These are phyloP conservation scores for Pseudomyrmex gracilis DNA, from an alignment of 1,140 invertebrate genomes.

Conservation along the genomic window DNA sequence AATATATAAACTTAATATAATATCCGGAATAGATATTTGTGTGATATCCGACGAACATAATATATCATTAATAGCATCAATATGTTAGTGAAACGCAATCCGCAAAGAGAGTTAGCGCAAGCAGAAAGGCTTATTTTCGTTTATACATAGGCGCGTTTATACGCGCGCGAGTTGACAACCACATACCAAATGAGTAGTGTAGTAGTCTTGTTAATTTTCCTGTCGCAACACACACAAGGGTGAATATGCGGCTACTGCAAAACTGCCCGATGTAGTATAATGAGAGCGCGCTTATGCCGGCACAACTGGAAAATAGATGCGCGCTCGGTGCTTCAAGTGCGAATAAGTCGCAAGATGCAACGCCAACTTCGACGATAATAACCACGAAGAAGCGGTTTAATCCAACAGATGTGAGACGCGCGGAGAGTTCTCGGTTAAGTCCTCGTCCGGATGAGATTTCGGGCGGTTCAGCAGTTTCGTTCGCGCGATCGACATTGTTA, in stretches of 20 bases:
- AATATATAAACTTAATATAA: too few species aligned
- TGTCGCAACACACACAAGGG: not conserved
- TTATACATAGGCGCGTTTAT: not conserved
- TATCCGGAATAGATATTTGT: too few species aligned
- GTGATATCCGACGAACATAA: too few species aligned
- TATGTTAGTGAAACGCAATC: not conserved
- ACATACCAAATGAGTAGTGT: not conserved
- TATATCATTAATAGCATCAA: conserved; percentile 2
- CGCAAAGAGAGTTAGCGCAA: not conserved
- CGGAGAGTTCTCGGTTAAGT: not conserved
- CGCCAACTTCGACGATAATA: conserved; percentile 38
- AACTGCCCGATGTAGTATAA: conserved; percentile 39
- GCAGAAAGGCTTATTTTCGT: not conserved
- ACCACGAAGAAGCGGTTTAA: conserved; percentile 42
- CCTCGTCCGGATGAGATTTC: conserved; percentile 16
- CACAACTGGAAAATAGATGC: conserved; percentile 36
- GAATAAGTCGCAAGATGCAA: not conserved
- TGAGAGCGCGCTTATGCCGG: conserved; percentile 31
- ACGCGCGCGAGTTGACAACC: not conserved
- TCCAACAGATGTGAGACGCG: conserved; percentile 25
- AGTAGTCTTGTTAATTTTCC: conserved; percentile 13
- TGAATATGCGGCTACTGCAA: conserved; percentile 2
- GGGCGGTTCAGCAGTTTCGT: conserved; percentile 31
- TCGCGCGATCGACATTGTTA: not conserved
- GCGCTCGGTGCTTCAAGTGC: not conserved